Percentiles rank a stretch among this genome's conserved stretches.
Conservation (phyloP, 2,113 vertebrate species). For the Zonotrichia leucophrys region DNA sequence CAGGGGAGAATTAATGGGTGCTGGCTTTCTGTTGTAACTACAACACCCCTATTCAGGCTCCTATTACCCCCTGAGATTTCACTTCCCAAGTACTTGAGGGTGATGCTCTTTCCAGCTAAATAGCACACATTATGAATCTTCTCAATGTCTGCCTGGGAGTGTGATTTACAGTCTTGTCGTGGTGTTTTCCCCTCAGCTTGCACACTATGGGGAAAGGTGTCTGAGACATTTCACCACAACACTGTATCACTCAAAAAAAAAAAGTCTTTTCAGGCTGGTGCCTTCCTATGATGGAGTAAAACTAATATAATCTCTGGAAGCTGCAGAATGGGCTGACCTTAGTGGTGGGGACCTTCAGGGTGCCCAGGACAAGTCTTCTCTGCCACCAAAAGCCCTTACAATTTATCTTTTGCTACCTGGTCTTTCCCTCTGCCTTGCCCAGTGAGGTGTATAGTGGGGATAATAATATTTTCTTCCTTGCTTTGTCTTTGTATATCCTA, state of each 20-base stretch:
- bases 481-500: background rate
- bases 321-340: too few relatives aligned
- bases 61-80: background rate
- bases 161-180: background rate
- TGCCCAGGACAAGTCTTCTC: background rate
- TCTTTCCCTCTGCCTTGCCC: background rate
- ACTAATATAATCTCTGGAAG: background rate
- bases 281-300: background rate
- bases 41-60: rapidly evolving
- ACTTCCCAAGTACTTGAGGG: background rate
- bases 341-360: background rate
- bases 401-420: background rate
- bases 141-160: background rate
- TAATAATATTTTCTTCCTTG: background rate
- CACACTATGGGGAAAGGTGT: background rate
- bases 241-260: background rate
- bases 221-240: background rate
- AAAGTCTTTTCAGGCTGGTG: rapidly evolving
- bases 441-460: background rate
- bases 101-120: background rate
- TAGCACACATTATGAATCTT: background rate
- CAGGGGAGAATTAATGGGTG: background rate
- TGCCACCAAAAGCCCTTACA: background rate
- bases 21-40: background rate
- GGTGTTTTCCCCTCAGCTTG: background rate